Conservation (phyloP, 1,140 invertebrate genomes). For the Latrodectus geometricus region DNA sequence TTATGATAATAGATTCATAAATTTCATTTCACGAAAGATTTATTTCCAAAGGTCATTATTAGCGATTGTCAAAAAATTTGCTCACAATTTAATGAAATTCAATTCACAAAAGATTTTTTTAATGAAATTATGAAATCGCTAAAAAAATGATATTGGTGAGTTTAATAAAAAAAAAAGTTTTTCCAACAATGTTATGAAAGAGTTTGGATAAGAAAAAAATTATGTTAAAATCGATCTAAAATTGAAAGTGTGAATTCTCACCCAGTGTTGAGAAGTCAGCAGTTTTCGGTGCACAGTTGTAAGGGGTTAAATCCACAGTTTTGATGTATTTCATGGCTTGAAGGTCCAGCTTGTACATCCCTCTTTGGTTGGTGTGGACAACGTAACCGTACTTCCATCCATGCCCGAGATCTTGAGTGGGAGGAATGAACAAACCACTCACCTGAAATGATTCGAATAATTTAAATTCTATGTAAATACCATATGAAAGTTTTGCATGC, state of each 20-base stretch:
- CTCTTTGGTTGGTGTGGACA: slow-evolving; percentile 80
- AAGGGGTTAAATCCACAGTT: slow-evolving; percentile 79
- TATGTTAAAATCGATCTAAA: neutral
- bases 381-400: slow-evolving; percentile 83
- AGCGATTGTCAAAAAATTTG: no score
- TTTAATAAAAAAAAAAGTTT: neutral
- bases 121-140: no score
- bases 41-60: no score
- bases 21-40: no score
- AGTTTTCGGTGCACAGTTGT: slow-evolving; percentile 80
- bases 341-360: slow-evolving; percentile 82
- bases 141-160: no score
- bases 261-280: slow-evolving; percentile 81
- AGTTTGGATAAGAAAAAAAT: neutral
- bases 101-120: no score
- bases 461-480: no score
- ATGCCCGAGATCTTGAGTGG: slow-evolving; percentile 75
- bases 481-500: no score
- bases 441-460: slow-evolving; percentile 64
- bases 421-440: slow-evolving; percentile 78
- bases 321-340: slow-evolving; percentile 81
- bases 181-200: neutral
- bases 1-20: no score
- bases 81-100: no score
- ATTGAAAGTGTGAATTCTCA: slow-evolving; percentile 73